Evolutionary conservation across 2,888 invertebrate species (phyloP), one percentile per base, ranked within the genome.

Genomic region (Carabus problematicus): DNA sequence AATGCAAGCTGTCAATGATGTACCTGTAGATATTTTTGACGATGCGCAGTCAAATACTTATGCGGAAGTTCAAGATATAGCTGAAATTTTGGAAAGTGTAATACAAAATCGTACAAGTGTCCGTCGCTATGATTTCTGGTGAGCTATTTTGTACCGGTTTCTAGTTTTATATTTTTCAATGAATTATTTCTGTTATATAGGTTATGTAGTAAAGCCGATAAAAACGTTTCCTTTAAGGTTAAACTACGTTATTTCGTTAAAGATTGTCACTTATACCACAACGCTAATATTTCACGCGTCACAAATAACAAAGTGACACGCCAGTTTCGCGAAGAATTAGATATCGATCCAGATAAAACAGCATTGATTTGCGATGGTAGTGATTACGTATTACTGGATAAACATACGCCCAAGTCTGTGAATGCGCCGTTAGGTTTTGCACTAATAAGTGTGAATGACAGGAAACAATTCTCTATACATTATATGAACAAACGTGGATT

Each of bases 401-500:
- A 56, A 47, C 12, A 19, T 6, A n/a, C 1, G 0, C 9, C 45
- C 14, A 55, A 56, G 64, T 8, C 8, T 3, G 14, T 40, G 45
- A 12, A 59, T 49, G 49, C 49, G 47, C 66, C 49, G 1, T 29
- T 39, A n/a, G 66, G 66, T 6, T 66, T 66, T 47, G 49, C 29
- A 11, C 11, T 66, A 18, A 58, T 58, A 42, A 58, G 58, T 41
- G 9, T 66, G 14, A 66, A 45, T n/a, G 14, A 29, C 1, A n/a
- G 49, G 7, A 66, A 66, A 59, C 39, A 42, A 59, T 58, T 43
- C 16, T 45, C 66, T 9, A 59, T 66, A 1, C 66, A 66, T 59
- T 47, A 41, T 39, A 19, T 58, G 3, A 19, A 66, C 8, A 12
- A 29, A 16, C 12, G 45, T 39, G 12, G 49, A 11, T 40, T 66